Base-by-base conservation (phyloP, 2,888 invertebrate genomes). In the Troilus luridus region DNA sequence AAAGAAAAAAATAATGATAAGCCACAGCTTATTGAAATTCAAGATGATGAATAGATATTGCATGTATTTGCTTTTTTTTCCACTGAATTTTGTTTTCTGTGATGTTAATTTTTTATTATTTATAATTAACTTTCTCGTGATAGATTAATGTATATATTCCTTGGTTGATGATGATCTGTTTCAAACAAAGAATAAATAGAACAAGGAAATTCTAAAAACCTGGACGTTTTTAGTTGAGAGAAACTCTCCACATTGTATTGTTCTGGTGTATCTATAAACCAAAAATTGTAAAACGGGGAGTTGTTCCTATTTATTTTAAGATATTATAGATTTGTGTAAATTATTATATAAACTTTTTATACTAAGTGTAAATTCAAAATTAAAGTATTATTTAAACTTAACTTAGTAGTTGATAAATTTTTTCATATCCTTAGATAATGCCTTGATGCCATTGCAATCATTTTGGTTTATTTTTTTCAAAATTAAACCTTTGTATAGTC, bases 11-110 rank as follows among this genome's bases (percentile, higher is more conserved):
- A 54, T 24, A 41, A 81, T 9, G 81, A 85, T 58, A 85, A 85
- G 85, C 85, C 90, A 7, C 90, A 90, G 54, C 81, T 72, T 62
- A 90, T 90, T 88, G 90, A 90, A 90, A 90, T 90, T 54, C 90
- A 90, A 60, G 90, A 90, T 90, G 90, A 90, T 56, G 88, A 88
- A 88, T 88, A 88, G 62, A 88, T 88, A n/a, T 17, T 6, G n/a
- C 58, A 62, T 59, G 60, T 59, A 24, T 62, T 19, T 88, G 19
- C 60, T 88, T 62, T 88, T 88, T 88, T 88, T 88, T 88, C 14
- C 54, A 62, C 72, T 77, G 72, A 41, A 27, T 77, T 77, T 77
- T 77, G 14, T 77, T 77, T 77, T 88, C 58, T 88, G 88, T 56
- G 85, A 85, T 85, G n/a, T 58, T 85, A 58, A n/a, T 54, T 85